These are phyloP conservation scores for Diloba caeruleocephala DNA, from an alignment of 2,888 invertebrate species.

Conservation along the genomic window DNA sequence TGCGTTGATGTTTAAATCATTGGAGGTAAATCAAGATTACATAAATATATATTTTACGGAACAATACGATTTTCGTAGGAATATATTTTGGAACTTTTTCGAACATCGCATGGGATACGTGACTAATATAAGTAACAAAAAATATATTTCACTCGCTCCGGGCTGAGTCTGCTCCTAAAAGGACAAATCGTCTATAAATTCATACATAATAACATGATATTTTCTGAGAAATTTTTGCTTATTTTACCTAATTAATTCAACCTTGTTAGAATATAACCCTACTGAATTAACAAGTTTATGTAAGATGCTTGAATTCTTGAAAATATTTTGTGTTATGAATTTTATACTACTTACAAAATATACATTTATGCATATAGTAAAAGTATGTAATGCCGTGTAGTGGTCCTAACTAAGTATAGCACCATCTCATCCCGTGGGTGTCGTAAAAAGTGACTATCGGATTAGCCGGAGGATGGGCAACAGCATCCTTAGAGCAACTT, in stretches of 20 bases:
- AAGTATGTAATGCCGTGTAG: no score
- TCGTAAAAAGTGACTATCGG: no score
- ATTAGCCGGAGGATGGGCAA: no score
- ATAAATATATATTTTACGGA: neutral
- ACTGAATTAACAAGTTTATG: constrained; percentile 16
- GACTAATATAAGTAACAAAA: constrained; percentile 5
- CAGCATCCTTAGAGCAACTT: no score
- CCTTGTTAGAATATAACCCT: constrained; percentile 33
- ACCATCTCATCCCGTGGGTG: no score
- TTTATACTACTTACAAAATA: no score
- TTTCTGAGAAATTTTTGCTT: constrained; percentile 30
- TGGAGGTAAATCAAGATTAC: neutral
- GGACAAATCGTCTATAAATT: constrained; percentile 33
- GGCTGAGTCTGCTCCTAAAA: constrained; percentile 20
- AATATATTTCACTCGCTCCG: constrained; percentile 10
- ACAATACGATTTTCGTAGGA: neutral
- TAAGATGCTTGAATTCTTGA: constrained; percentile 21
- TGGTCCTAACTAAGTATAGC: no score
- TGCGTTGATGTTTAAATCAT: neutral
- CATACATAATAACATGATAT: constrained; percentile 18
- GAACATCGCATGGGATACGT: constrained; percentile 7
- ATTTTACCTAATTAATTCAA: constrained; percentile 33
- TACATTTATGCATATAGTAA: no score
- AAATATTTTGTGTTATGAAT: constrained; percentile 20
- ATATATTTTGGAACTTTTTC: constrained; percentile 5